Percentiles rank a stretch among this genome's conserved stretches.
Evolutionary conservation across 1,140 invertebrate genomes (phyloP).

Genomic region (Panulirus ornatus): DNA sequence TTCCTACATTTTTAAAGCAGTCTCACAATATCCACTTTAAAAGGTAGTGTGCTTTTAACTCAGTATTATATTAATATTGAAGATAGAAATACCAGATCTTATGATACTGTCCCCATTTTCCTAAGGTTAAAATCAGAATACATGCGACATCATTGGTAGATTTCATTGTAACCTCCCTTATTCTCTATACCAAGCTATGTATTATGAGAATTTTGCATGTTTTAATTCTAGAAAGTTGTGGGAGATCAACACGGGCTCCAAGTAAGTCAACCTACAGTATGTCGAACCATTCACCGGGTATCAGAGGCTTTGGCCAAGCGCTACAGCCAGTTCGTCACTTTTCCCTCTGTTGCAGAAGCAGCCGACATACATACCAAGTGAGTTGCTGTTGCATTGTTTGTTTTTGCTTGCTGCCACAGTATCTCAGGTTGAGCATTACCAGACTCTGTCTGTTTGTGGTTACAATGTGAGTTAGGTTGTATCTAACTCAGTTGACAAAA

Average conservation of each 20-base stretch:
- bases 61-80: too few relatives aligned
- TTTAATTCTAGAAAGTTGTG: constrained; percentile 62
- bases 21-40: too few relatives aligned
- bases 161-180: too few relatives aligned
- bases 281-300: constrained; percentile 58
- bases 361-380: constrained; percentile 51
- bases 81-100: too few relatives aligned
- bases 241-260: constrained; percentile 57
- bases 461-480: not conserved
- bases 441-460: not conserved
- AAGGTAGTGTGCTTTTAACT: too few relatives aligned
- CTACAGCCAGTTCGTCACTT: constrained; percentile 55
- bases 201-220: too few relatives aligned
- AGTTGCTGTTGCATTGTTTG: not conserved
- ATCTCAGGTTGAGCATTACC: not conserved
- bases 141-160: too few relatives aligned
- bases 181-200: too few relatives aligned
- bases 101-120: too few relatives aligned
- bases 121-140: too few relatives aligned
- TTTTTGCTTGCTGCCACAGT: not conserved
- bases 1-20: too few relatives aligned
- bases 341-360: constrained; percentile 49
- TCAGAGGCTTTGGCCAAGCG: constrained; percentile 57
- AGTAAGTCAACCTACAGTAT: constrained; percentile 65
- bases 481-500: not conserved